phyloP scores from a whole-genome alignment of 2,113 vertebrate species.

The Rhizomys pruinosus region DNA sequence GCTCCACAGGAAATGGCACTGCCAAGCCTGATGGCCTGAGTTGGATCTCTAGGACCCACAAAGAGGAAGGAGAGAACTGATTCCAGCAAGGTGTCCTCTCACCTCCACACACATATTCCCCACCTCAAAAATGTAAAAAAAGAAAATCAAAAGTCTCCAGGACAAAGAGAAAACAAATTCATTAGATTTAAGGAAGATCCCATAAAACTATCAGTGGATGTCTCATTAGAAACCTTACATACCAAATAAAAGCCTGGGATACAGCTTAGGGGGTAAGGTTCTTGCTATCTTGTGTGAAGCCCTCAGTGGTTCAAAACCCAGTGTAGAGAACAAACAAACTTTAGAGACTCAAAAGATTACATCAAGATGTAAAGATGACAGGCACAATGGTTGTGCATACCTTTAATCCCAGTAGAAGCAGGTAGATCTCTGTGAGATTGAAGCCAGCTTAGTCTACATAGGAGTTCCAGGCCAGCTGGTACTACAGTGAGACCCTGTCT shows the following conservation, averaged over 20 bases:
- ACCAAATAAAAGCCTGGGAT: not conserved
- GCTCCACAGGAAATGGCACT: not conserved
- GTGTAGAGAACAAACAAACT: not conserved
- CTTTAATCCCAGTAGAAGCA: not conserved
- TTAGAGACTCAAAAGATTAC: not conserved
- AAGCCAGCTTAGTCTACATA: not conserved
- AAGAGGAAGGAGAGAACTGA: not conserved
- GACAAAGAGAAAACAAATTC: not conserved
- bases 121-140: not conserved
- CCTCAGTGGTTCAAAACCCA: not conserved
- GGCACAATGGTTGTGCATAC: not conserved
- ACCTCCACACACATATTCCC: not conserved
- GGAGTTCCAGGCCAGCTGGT: not conserved
- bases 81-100: not conserved
- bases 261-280: not conserved
- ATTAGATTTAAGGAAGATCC: not conserved
- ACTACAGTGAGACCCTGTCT: not conserved
- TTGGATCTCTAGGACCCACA: not conserved
- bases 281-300: not conserved
- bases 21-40: not conserved
- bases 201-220: not conserved
- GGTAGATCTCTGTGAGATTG: not conserved
- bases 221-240: not conserved
- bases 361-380: not conserved
- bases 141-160: not conserved